Percentiles rank a stretch among this genome's conserved stretches.
Conservation (phyloP, 2,113 vertebrate genomes). For the Murina feae region DNA sequence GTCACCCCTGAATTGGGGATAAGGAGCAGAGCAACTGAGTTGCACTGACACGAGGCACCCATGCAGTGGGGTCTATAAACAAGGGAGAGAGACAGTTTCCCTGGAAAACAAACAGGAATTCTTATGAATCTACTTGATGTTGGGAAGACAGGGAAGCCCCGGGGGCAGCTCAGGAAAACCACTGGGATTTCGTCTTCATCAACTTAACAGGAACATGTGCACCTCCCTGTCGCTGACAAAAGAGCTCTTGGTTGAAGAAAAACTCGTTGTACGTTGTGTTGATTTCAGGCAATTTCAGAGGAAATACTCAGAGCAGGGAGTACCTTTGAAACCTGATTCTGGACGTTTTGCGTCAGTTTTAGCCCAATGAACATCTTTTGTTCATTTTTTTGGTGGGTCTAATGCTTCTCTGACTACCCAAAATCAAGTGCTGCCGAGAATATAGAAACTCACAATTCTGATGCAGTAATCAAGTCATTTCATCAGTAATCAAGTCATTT, state of each 20-base stretch:
- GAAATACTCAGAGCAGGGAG: not conserved
- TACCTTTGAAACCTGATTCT: not conserved
- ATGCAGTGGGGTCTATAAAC: fast-evolving
- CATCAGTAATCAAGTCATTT: fast-evolving
- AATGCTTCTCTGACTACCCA: not conserved
- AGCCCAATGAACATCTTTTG: no score
- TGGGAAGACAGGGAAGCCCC: not conserved
- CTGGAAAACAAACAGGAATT: not conserved
- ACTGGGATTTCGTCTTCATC: not conserved
- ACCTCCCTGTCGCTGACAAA: not conserved
- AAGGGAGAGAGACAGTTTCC: no score
- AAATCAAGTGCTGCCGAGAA: no score
- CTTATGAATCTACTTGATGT: fast-evolving
- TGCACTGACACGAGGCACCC: no score
- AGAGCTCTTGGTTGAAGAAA: not conserved
- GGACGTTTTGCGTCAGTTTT: not conserved
- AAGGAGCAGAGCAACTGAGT: fast-evolving
- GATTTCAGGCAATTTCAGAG: fast-evolving
- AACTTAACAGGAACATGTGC: fast-evolving
- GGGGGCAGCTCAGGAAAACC: not conserved
- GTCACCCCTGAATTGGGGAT: fast-evolving
- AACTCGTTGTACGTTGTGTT: not conserved
- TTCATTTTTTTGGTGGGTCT: no score
- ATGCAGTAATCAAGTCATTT: no score
- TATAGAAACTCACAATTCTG: not conserved